phyloP scores from a whole-genome alignment of 2,797 vertebrate genomes.

The Alca torda region DNA sequence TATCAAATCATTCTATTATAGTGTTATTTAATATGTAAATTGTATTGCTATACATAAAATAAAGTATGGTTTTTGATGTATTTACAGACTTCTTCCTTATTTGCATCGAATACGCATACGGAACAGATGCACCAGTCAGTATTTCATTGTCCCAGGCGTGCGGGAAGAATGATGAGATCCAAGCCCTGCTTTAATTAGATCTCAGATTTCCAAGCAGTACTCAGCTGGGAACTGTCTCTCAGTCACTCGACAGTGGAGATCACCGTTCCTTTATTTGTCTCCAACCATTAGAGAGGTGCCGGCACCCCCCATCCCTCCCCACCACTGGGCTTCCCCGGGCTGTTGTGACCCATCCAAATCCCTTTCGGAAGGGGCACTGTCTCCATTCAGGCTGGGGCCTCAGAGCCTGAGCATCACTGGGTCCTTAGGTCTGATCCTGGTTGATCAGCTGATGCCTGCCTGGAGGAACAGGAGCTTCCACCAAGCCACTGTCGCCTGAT shows the following conservation, averaged over 20 bases:
- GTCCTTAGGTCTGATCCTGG: accelerated
- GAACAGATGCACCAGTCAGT: constrained; percentile 43
- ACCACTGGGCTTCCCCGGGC: not conserved
- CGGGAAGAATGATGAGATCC: constrained; percentile 38
- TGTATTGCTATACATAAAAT: constrained; percentile 99
- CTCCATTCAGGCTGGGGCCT: not conserved
- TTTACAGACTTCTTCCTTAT: constrained; percentile 70
- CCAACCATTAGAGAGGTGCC: not conserved
- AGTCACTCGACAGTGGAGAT: not conserved
- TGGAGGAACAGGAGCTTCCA: not conserved
- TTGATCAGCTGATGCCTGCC: not conserved
- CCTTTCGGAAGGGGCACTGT: not conserved
- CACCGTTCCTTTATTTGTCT: not conserved
- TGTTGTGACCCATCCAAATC: not conserved
- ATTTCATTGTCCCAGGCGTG: constrained; percentile 41
- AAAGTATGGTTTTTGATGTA: constrained; percentile 99
- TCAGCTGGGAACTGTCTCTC: constrained; percentile 29
- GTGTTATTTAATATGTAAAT: constrained; percentile 99
- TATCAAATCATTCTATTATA: constrained; percentile 97
- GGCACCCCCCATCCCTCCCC: not conserved
- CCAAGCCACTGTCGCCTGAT: not conserved
- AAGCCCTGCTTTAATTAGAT: constrained; percentile 52
- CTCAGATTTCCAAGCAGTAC: not conserved
- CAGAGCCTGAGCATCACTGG: not conserved
- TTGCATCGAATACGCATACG: constrained; percentile 12